These are phyloP conservation scores for Phalloptychus januarius DNA, from an alignment of 2,797 vertebrate genomes.

Conservation along the genomic window DNA sequence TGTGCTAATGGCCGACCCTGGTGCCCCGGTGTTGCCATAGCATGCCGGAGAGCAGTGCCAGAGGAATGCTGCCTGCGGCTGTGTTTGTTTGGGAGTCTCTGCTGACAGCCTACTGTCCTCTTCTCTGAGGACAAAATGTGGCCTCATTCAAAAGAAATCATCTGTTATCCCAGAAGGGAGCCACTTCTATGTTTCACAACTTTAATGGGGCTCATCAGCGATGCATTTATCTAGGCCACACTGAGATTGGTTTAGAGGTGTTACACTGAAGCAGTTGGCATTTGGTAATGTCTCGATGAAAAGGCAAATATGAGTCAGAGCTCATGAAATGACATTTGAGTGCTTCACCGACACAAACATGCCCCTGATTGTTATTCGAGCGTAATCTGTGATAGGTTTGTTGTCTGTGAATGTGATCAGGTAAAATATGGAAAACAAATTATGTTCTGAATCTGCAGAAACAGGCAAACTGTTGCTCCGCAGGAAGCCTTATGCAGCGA, in stretches of 20 bases:
- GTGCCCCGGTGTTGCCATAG: slow-evolving; percentile 21
- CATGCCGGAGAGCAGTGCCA: slow-evolving; percentile 20
- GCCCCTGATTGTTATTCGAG: slow-evolving; percentile 11
- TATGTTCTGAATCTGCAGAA: slow-evolving; percentile 7
- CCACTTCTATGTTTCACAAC: slow-evolving; percentile 49
- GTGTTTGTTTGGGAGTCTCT: slow-evolving; percentile 43
- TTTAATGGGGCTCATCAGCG: slow-evolving; percentile 38
- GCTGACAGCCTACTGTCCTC: slow-evolving; percentile 27
- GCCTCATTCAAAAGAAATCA: slow-evolving; percentile 21
- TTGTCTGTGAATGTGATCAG: neutral
- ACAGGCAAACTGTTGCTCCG: slow-evolving; percentile 6
- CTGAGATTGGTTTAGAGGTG: slow-evolving; percentile 42
- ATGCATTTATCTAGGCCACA: slow-evolving; percentile 51
- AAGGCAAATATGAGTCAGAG: slow-evolving; percentile 18
- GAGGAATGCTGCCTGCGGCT: slow-evolving; percentile 51
- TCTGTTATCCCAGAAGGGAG: slow-evolving; percentile 40
- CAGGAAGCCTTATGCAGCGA: slow-evolving; percentile 1
- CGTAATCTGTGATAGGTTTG: neutral
- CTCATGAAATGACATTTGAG: slow-evolving; percentile 19
- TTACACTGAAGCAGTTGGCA: slow-evolving; percentile 38
- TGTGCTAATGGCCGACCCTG: slow-evolving; percentile 59
- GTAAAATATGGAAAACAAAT: slow-evolving; percentile 8
- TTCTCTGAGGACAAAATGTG: slow-evolving; percentile 36
- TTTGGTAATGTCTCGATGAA: slow-evolving; percentile 29
- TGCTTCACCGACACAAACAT: neutral